Base-by-base conservation (phyloP, 2,888 invertebrate species). In the Ptychoptera contaminata region DNA sequence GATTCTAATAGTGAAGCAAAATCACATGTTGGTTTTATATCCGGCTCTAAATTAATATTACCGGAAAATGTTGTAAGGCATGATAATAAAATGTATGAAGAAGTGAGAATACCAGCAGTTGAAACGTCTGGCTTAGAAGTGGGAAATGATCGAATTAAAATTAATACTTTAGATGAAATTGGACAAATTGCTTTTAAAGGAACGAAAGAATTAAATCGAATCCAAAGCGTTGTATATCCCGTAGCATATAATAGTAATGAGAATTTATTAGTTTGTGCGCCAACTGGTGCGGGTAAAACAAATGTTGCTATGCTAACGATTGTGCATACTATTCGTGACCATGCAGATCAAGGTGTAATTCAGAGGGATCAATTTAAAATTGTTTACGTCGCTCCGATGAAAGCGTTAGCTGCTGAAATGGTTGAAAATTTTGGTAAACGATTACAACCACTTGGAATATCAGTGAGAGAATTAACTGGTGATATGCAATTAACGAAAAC, bases 301-400 rank as follows among this genome's bases (percentile, higher is more conserved):
- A 99, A 99, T 61, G 90, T 98, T 45, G 98, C 98, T 0, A 74
- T 99, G 69, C 66, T 99, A 39, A 75, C 92, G 1, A 83, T 99
- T 16, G 76, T 94, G 1, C 87, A 93, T 62, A 87, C 91, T 52
- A 79, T 98, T 39, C 82, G 85, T 51, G 79, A 85, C 49, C 82
- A 92, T 59, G 76, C 91, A 42, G 78, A 82, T 52, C 74, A 79
- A 52, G 82, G 83, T 45, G 73, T 85, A 4, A 82, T 96, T 44
- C 78, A 82, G 66, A 86, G 84, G 56, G 83, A 93, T 65, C 81
- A 88, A 55, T 97, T 97, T 59, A 97, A 97, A 82, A 92, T 98
- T 54, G 85, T 99, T 42, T 98, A 99, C 65, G 87, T 99, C 53
- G 97, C 97, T 1, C 98, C 98, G 2, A 99, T 98, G 98, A 99